Base-by-base conservation (phyloP, 2,113 vertebrate species). In the Jaculus jaculus region DNA sequence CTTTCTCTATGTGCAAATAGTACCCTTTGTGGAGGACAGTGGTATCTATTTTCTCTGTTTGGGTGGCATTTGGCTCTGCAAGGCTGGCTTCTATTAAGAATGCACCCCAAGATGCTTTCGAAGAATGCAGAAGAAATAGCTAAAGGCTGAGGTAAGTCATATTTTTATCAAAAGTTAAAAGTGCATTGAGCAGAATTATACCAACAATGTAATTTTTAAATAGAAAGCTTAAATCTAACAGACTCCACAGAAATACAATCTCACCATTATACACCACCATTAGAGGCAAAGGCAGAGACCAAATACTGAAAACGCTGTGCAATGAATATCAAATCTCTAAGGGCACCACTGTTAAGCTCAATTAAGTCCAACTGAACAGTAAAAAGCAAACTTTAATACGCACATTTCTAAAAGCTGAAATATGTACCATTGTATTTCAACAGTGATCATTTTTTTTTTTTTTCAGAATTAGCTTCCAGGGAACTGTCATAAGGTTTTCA, bases 151-250 rank as follows among this genome's bases (percentile, higher is more conserved):
- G 9, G 73, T 32, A 94, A 74, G 5, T 71, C 47, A 87, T 20
- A 66, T 61, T 91, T 89, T 72, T 51, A 91, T 87, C 28, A 79
- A 90, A 90, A 78, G 24, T n/a, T 30, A 77, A 3, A 95, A 12
- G 21, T 72, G 4, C 20, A 58, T 17, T n/a, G 3, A 95, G 66
- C 7, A 74, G 17, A 87, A 77, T 72, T 90, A 73, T 37, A 61
- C 39, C 32, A 58, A 84, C 75, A 11, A 72, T 34, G 8, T 65
- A 72, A 28, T 23, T 37, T 73, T 85, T 73, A 60, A 71, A 37
- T 10, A 58, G 17, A 37, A 58, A 21, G 9, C 60, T 63, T 39
- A 28, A 63, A 63, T 26, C 63, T 7, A 21, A 37, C 54, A 68
- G 42, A 28, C 42, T 66, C 73, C 5, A 87, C 15, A 73, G 28